phyloP scores from a whole-genome alignment of 1,140 invertebrate species.

The Whitmania pigra region DNA sequence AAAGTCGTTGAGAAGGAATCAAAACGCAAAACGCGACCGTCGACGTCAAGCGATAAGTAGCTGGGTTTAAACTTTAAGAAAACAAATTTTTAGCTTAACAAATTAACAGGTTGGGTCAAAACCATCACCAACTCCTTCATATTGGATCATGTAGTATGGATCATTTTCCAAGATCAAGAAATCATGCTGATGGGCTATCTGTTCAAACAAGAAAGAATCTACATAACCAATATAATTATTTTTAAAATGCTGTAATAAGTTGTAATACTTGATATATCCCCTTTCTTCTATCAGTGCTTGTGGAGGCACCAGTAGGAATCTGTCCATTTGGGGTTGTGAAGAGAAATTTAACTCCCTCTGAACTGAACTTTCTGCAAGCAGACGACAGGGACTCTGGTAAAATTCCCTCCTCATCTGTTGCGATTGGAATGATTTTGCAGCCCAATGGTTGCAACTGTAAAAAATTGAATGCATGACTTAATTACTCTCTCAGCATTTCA shows the following conservation, averaged over 20 bases:
- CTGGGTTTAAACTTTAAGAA: constrained; percentile 40
- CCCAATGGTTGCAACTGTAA: constrained; percentile 35
- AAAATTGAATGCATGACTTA: too few relatives aligned
- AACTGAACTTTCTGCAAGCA: constrained; percentile 29
- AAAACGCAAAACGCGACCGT: constrained; percentile 60
- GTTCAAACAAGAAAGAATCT: constrained; percentile 9
- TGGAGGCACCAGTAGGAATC: constrained; percentile 58
- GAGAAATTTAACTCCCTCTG: constrained; percentile 42
- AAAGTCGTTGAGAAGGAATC: constrained; percentile 69
- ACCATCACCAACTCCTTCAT: constrained; percentile 32
- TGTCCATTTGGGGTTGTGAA: constrained; percentile 52
- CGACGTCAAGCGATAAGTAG: constrained; percentile 60
- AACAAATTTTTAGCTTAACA: background rate
- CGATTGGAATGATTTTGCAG: constrained; percentile 25
- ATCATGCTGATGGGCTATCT: constrained; percentile 59
- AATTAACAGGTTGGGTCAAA: background rate
- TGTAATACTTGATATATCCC: constrained; percentile 51
- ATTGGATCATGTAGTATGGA: constrained; percentile 65
- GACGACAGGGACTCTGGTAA: constrained; percentile 13
- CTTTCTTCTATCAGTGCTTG: constrained; percentile 53
- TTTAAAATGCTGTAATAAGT: background rate
- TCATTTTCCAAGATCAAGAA: constrained; percentile 68
- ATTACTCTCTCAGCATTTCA: background rate
- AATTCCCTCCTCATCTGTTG: constrained; percentile 21
- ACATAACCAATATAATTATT: background rate